A percentile compares a stretch with the other conserved stretches of the same genome.
phyloP scores from a whole-genome alignment of 2,888 invertebrate genomes.

The Cylloceria caligata region DNA sequence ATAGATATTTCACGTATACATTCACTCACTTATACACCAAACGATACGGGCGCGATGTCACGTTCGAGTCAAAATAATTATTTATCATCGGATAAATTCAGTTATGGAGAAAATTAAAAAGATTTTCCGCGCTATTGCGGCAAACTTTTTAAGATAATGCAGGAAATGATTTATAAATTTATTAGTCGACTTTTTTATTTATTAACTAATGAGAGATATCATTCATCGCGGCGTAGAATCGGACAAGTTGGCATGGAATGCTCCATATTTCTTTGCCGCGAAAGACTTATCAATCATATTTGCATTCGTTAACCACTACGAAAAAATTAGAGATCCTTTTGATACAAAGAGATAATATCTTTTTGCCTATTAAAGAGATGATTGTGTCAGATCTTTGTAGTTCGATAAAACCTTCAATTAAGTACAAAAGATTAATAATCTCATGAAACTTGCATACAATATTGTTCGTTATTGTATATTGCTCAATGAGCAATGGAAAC shows the following conservation, averaged over 20 bases:
- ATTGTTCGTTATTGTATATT: neutral
- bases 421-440: slow-evolving; percentile 14
- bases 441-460: neutral
- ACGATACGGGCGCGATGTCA: no score
- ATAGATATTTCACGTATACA: no score
- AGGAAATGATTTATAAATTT: neutral
- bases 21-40: no score
- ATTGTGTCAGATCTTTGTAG: neutral
- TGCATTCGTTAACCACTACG: neutral
- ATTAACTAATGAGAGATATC: neutral
- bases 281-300: neutral
- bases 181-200: neutral
- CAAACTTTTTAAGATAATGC: neutral
- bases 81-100: no score
- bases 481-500: neutral
- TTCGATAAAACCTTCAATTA: neutral
- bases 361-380: neutral
- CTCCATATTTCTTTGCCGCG: neutral
- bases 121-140: neutral
- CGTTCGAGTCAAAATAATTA: no score
- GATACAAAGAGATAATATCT: neutral
- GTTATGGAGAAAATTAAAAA: neutral
- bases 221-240: neutral
- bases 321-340: neutral
- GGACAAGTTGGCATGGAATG: neutral